Base-by-base conservation (phyloP, 2,113 vertebrate genomes). In the Calyptomena viridis region DNA sequence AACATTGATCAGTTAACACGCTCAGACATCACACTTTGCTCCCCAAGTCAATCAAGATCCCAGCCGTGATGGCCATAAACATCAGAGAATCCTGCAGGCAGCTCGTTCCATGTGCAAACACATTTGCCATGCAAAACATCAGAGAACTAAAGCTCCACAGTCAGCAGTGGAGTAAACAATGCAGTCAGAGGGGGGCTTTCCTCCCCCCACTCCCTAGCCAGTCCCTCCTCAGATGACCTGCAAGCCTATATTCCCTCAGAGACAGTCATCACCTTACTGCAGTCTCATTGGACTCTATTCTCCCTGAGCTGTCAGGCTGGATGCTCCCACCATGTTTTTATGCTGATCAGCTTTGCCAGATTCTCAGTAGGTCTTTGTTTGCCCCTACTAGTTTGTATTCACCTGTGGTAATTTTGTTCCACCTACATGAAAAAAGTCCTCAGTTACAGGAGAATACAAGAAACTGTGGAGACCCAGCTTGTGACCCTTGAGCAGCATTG, bases 51-150 rank as follows among this genome's bases (percentile, higher is more conserved):
- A 56, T 95, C 76, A 81, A 72, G 84, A 81, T 77, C 96, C 89
- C 94, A 96, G 93, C 93, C 71, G 94, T 28, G 93, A 87, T 13
- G 76, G 73, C 59, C 86, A 72, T 96, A 96, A 97, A 96, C 95
- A 96, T 97, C 96, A 97, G 93, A 96, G 96, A 87, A 78, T 68
- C 96, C 94, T 81, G 94, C 91, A 72, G 91, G 93, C 95, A 87
- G 91, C 86, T 96, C 12, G 1, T 95, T 90, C 93, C 83, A 64
- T 95, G 91, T 87, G 85, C 93, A 96, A 96, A 96, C 93, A 96
- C 74, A 59, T 67, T 96, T 87, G 76, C 79, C 76, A 75, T 72
- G 74, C 73, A 71, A 90, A 87, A 83, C 72, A 42, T 58, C 49
- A 76, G 44, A 80, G 79, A 90, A 71, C 77, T 27, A 86, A 84